phyloP scores from a whole-genome alignment of 2,888 invertebrate species.

The Isoperla grammatica region DNA sequence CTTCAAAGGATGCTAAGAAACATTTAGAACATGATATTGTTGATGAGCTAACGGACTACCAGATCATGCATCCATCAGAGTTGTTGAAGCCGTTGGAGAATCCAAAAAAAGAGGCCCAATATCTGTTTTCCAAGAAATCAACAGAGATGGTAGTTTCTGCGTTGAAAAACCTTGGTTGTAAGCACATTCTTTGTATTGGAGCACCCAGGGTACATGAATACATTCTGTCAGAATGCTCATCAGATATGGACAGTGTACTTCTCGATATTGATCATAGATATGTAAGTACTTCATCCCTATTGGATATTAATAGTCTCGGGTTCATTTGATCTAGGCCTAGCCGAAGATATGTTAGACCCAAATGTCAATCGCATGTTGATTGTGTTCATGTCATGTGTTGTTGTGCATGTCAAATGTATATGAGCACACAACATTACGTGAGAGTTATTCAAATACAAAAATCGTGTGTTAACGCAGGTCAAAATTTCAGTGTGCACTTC shows the following conservation, averaged over 20 bases:
- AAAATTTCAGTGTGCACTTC: background rate
- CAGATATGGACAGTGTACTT: conserved; percentile 55
- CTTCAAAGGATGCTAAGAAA: conserved; percentile 37
- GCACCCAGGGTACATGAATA: conserved; percentile 76
- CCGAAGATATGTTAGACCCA: no score
- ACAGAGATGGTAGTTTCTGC: conserved; percentile 59
- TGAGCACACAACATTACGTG: no score
- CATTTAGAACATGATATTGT: conserved; percentile 55
- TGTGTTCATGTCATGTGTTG: no score
- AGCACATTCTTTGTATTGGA: conserved; percentile 75
- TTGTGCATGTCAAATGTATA: no score
- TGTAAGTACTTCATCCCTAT: conserved; percentile 42
- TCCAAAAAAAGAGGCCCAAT: conserved; percentile 81
- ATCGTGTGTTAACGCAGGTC: no score
- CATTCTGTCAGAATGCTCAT: conserved; percentile 41
- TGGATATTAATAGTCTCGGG: no score
- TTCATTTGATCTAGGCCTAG: no score
- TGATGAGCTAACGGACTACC: conserved; percentile 51
- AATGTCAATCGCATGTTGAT: no score
- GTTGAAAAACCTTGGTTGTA: conserved; percentile 43
- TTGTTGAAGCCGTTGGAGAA: conserved; percentile 63
- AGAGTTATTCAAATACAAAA: no score
- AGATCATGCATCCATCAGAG: conserved; percentile 57
- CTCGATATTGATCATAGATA: conserved; percentile 76
- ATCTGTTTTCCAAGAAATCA: conserved; percentile 68